Evolutionary conservation across 2,113 vertebrate species (phyloP), one percentile per base, ranked within the genome.

Genomic region (Polypterus bichir): DNA sequence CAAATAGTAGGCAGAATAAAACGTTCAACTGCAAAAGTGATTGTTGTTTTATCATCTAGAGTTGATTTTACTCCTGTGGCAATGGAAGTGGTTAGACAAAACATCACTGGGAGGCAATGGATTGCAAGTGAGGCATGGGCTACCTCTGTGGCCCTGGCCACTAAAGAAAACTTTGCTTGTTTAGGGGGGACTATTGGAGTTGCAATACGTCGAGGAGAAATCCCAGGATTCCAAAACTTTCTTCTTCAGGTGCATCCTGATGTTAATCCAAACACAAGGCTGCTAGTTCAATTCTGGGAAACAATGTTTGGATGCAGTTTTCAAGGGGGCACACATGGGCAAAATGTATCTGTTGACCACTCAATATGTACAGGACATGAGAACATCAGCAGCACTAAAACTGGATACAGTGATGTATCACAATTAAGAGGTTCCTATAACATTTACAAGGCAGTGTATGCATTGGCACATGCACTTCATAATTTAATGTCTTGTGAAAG

Each of bases 111-210:
- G 8, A 65, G 51, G 11, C 57, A 59, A 9, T 65, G 64, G 64
- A 56, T 65, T 45, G 64, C 59, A 5, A 65, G 64, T 56, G 64
- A 65, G 52, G 64, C 58, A 1, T 65, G 64, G 64, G 53, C 61
- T 48, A 63, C 48, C 27, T 64, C 64, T 3, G 44, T 49, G 5
- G 9, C 44, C 9, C 59, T 61, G 3, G 45, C 52, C 6, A 48
- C 6, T 2, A 48, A 46, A 10, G 9, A 59, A 8, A 59, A 58
- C 44, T 48, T 52, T 44, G 46, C 48, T 46, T 59, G 11, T 57
- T 48, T 64, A 6, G 55, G 57, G 4, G 63, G 63, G 3, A 51
- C 57, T 8, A 64, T 64, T 4, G 62, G 62, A 63, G 54, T 63
- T 63, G 62, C 53, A 48, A 57, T 44, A 5, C 53, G 7, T 46